Base-by-base conservation (phyloP, 2,888 invertebrate genomes). In the Dryocosmus kuriphilus region DNA sequence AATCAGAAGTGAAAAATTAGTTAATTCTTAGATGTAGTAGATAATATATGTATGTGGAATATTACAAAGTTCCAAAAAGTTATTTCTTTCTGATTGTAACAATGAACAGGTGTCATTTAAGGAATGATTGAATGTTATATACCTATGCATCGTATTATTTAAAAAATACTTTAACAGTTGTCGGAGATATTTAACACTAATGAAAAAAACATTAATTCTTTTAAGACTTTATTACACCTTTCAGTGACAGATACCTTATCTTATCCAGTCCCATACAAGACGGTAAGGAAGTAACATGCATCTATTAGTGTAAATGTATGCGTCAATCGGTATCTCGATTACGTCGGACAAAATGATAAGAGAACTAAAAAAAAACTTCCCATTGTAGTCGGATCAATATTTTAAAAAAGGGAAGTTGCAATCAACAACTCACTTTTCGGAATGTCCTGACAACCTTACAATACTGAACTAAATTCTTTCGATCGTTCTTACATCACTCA, bases 171-270 rank as follows among this genome's bases (percentile, higher is more conserved):
- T 9, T 3, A n/a, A n/a, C 8, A 55, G 4, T 55, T 55, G 9
- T 55, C 22, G 1, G 51, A 55, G 22, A 55, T 22, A 55, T 22
- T 55, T n/a, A 55, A 22, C 2, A 7, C 22, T 16, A 22, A 22
- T 55, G 11, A 55, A 22, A n/a, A 55, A 55, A 55, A 19, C 55
- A 55, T 11, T 3, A 3, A 22, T 55, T 22, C 22, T 55, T 9
- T 71, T 55, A 71, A 71, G 55, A 71, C 22, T 71, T 71, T 71
- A 71, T 71, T 71, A 46, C n/a, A 51, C 55, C 30, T 71, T 71
- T 71, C 51, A 51, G n/a, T 55, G 46, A 71, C 30, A 71, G n/a
- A 27, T 71, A 55, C 30, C 30, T 51, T 32, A 51, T 27, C n/a
- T 46, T 51, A 55, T 71, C n/a, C 51, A 27, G 27, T 9, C 30